Evolutionary conservation across 1,140 invertebrate genomes (phyloP), one percentile per base, ranked within the genome.

Genomic region (Panulirus ornatus): DNA sequence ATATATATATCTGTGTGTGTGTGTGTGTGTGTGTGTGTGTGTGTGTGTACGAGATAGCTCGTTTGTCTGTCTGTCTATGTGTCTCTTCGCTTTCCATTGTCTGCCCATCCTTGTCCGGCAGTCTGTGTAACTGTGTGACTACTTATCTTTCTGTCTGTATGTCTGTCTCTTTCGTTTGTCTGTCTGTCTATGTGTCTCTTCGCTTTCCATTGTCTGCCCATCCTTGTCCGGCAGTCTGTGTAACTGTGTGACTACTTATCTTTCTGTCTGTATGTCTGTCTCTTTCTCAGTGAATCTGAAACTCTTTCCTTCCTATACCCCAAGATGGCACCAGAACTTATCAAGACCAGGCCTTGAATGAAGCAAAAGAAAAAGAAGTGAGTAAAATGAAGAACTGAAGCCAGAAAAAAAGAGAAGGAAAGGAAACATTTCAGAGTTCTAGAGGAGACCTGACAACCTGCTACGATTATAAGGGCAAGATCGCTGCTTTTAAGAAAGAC

Each of bases 191-290:
- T 34, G 30, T 73, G 9, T 73, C 16, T 73, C 16, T 73, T 11
- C 27, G 27, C 27, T 11, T 73, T 11, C 27, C 8, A 11, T 11
- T 73, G 27, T 73, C 9, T 73, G 30, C 27, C 8, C 27, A 73
- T 36, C 8, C 19, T 6, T 66, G 19, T 66, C 6, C 34, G 19
- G n/a, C 6, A 27, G 19, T 66, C 6, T 66, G 19, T 66, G 19
- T 66, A 22, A 27, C 6, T 66, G 19, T 66, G 19, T 66, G 19
- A 27, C 6, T 66, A 22, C 34, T 6, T 66, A 22, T 66, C 6
- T 66, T 22, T 66, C 22, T 66, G 63, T 66, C 22, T 66, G 63
- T 66, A 30, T 66, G 63, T 66, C 22, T 66, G 63, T 66, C 22
- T 66, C n/a, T n/a, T n/a, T 9, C 51, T n/a, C n/a, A n/a, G n/a